Conservation (phyloP, 2,113 vertebrate genomes). For the Pollachius pollachius region DNA sequence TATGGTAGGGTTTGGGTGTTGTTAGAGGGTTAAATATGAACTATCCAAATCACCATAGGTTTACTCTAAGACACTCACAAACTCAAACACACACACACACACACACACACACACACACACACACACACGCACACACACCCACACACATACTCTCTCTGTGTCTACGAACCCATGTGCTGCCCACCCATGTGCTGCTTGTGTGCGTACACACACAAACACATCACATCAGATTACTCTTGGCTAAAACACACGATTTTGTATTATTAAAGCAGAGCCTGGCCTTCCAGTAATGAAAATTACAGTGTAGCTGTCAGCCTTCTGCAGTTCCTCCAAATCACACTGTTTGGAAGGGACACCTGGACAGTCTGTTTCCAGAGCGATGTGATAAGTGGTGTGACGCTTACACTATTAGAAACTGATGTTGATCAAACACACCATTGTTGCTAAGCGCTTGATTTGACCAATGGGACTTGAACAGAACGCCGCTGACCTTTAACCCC, state of each 20-base stretch:
- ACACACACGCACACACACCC: constrained; percentile 48
- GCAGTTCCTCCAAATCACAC: constrained; percentile 36
- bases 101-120: background rate
- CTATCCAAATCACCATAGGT: too few relatives aligned
- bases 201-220: background rate
- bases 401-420: constrained; percentile 34
- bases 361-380: constrained; percentile 47
- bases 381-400: constrained; percentile 60
- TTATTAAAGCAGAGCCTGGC: constrained; percentile 10
- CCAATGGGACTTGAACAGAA: constrained; percentile 27
- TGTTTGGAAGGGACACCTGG: constrained; percentile 28
- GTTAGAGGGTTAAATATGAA: too few relatives aligned
- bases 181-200: background rate
- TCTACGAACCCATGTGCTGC: background rate
- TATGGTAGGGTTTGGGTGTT: too few relatives aligned
- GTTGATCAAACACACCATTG: constrained; percentile 54
- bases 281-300: constrained; percentile 68
- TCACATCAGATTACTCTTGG: background rate
- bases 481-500: constrained; percentile 41
- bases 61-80: too few relatives aligned
- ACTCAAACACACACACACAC: constrained; percentile 5
- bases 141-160: constrained; percentile 2
- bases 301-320: constrained; percentile 55
- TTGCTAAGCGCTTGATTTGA: constrained; percentile 19
- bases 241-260: constrained; percentile 1